Base-by-base conservation (phyloP, 2,888 invertebrate genomes). In the Orgyia antiqua region DNA sequence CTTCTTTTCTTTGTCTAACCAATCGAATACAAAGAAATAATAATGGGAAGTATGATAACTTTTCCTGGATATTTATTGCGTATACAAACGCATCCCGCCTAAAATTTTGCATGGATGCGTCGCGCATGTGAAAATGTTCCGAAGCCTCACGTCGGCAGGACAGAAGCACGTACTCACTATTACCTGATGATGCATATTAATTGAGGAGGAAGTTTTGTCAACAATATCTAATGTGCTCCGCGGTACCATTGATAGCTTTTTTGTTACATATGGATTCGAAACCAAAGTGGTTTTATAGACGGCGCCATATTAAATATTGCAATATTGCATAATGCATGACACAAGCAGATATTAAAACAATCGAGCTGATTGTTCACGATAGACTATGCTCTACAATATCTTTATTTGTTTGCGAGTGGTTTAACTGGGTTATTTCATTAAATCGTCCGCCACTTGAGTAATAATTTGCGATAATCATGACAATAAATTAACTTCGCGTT, bases 31-130 rank as follows among this genome's bases (percentile, higher is more conserved):
- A 77, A 76, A 74, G 76, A 76, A 62, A 63, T 61, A 56, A 51
- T 39, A 55, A 68, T 71, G 67, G 71, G 75, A 77, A 78, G 74
- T 69, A 64, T 66, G 58, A 53, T 61, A 59, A 60, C 74, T 75
- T 76, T 75, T 71, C 67, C 75, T 75, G 73, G 63, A 58, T 58
- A 58, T 51, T 54, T 58, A 66, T 78, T 72, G 73, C 68, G 68
- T 73, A 67, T 68, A 62, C 66, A 66, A 77, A 71, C 80, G 83
- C 83, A 83, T 84, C 82, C 84, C 78, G 75, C 83, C 84, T 80
- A 83, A 84, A 84, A 84, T 84, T 86, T 82, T 77, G 84, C 84
- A 83, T 79, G 76, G 70, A 83, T 82, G 83, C 76, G 83, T 71
- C 61, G 72, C 70, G 84, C 82, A 84, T 84, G 78, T 72, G 75